phyloP scores from a whole-genome alignment of 2,888 invertebrate genomes.

The Cephus pygmeus region DNA sequence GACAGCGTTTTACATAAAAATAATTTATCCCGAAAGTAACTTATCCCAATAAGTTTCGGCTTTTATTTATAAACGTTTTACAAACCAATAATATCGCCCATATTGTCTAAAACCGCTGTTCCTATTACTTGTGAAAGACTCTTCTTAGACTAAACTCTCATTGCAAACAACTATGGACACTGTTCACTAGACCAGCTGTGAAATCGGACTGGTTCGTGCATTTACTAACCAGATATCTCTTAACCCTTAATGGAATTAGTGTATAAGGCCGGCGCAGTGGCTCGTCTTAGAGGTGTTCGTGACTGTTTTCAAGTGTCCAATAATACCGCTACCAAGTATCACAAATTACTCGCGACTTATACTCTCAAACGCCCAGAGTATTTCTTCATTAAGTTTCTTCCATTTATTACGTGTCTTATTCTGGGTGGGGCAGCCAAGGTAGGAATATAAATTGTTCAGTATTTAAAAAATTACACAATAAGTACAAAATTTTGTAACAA shows the following conservation, averaged over 20 bases:
- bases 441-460: background rate
- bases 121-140: background rate
- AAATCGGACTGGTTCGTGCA: constrained; percentile 38
- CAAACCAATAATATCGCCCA: constrained; percentile 46
- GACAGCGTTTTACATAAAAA: background rate
- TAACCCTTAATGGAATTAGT: constrained; percentile 60
- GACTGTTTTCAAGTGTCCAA: background rate
- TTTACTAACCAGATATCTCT: constrained; percentile 58
- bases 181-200: constrained; percentile 28
- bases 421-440: background rate
- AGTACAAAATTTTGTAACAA: background rate
- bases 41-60: no score
- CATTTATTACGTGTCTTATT: background rate
- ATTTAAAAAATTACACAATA: background rate
- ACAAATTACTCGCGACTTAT: background rate
- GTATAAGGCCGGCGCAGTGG: constrained; percentile 54
- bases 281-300: constrained; percentile 10
- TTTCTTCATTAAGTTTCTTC: background rate
- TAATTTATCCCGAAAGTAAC: no score
- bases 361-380: background rate
- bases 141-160: background rate
- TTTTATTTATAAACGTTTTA: background rate
- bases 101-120: constrained; percentile 9
- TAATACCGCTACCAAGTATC: background rate
- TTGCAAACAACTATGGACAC: constrained; percentile 1